Evolutionary conservation across 2,888 invertebrate species (phyloP).

Genomic region (Catotricha subobsoleta): DNA sequence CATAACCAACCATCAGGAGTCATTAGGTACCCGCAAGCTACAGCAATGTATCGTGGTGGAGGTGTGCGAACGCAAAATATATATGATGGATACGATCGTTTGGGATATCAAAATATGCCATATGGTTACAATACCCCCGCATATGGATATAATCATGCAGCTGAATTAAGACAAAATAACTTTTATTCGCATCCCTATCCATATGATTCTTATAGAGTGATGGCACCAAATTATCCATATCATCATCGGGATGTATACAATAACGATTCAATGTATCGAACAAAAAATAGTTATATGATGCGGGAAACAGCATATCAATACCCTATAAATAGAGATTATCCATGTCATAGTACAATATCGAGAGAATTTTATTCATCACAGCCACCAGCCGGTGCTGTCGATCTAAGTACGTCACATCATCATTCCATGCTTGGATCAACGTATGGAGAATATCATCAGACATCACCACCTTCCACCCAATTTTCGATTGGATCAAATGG

Average conservation of each 20-base stretch:
- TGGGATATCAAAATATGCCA: not conserved
- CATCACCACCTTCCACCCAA: not conserved
- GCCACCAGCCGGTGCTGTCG: not conserved
- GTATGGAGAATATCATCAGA: constrained; percentile 1
- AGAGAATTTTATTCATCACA: constrained; percentile 1
- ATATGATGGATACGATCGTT: not conserved
- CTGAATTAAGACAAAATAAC: not conserved
- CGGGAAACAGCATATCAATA: not conserved
- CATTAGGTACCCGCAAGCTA: not conserved
- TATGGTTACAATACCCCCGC: not conserved
- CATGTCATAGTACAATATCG: not conserved
- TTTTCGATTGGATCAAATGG: not conserved
- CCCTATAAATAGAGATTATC: not conserved
- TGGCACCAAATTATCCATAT: constrained; percentile 1
- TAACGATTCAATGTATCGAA: not conserved
- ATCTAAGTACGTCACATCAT: not conserved
- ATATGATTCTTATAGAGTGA: not conserved
- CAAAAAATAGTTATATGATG: not conserved
- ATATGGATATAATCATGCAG: not conserved
- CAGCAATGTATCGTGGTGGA: not conserved
- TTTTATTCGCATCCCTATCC: not conserved
- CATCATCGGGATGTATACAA: constrained; percentile 1
- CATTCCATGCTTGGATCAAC: not conserved
- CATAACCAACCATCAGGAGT: no score
- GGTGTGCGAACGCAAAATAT: not conserved